phyloP scores from a whole-genome alignment of 2,113 vertebrate genomes.

The Illadopsis cleaveri region DNA sequence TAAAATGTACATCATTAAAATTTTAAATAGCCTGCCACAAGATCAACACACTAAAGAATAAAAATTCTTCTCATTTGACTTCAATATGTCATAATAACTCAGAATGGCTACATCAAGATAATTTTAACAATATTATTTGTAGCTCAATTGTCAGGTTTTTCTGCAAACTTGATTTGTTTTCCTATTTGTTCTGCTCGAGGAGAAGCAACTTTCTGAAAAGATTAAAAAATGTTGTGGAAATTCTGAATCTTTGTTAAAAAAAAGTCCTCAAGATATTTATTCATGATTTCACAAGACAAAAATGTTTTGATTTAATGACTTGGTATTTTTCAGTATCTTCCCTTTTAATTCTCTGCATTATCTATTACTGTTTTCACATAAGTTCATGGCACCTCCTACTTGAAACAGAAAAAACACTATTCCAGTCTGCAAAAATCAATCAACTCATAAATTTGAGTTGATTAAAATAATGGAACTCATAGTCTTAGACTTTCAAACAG shows the following conservation, averaged over 20 bases:
- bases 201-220: not conserved
- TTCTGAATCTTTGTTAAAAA: not conserved
- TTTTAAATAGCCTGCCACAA: not conserved
- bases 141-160: not conserved
- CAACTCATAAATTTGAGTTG: not conserved
- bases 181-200: fast-evolving
- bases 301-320: not conserved
- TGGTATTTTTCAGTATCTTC: not conserved
- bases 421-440: not conserved
- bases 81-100: not conserved
- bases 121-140: not conserved
- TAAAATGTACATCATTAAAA: not conserved
- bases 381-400: not conserved
- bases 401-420: not conserved
- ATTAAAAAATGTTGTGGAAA: not conserved
- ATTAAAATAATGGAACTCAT: not conserved
- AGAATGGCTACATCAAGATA: not conserved
- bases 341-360: not conserved
- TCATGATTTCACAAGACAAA: not conserved
- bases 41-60: not conserved
- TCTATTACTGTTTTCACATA: not conserved
- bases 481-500: not conserved
- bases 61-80: not conserved
- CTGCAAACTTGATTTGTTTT: not conserved
- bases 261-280: not conserved